phyloP scores from a whole-genome alignment of 2,888 invertebrate genomes.

The Calliphora vomitoria region DNA sequence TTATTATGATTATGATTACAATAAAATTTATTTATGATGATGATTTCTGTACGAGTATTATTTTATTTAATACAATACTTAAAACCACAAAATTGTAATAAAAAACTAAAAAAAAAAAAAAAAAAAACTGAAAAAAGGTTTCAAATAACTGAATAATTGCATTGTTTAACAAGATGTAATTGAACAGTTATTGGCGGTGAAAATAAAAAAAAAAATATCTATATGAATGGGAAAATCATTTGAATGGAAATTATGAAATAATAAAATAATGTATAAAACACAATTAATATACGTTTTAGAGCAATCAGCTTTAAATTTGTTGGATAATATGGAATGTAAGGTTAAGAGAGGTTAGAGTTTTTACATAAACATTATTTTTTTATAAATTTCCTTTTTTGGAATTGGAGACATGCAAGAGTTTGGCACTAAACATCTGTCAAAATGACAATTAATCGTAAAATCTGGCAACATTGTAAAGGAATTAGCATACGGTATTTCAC shows the following conservation, averaged over 20 bases:
- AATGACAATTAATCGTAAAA: no score
- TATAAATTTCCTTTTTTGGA: no score
- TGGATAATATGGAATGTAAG: no score
- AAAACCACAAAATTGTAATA: slow-evolving; percentile 67
- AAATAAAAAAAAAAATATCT: slow-evolving; percentile 16
- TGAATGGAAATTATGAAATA: slow-evolving; percentile 34
- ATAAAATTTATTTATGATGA: slow-evolving; percentile 70
- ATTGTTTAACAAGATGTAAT: slow-evolving; percentile 71
- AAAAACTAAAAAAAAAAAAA: slow-evolving; percentile 46
- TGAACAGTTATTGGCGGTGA: slow-evolving; percentile 69
- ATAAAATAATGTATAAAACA: slow-evolving; percentile 15
- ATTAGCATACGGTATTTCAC: no score
- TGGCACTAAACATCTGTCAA: no score
- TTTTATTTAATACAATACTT: slow-evolving; percentile 42
- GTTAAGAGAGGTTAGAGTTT: no score
- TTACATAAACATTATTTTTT: no score
- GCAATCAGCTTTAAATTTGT: neutral
- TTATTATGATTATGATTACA: slow-evolving; percentile 59
- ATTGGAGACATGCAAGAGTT: no score
- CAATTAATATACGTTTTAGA: neutral
- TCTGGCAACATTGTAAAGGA: no score
- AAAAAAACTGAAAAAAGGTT: slow-evolving; percentile 44
- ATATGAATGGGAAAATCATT: slow-evolving; percentile 29
- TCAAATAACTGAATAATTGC: slow-evolving; percentile 73
- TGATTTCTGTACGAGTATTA: slow-evolving; percentile 34